Evolutionary conservation across 2,113 vertebrate genomes (phyloP).

Genomic region (Myiozetetes cayanensis): DNA sequence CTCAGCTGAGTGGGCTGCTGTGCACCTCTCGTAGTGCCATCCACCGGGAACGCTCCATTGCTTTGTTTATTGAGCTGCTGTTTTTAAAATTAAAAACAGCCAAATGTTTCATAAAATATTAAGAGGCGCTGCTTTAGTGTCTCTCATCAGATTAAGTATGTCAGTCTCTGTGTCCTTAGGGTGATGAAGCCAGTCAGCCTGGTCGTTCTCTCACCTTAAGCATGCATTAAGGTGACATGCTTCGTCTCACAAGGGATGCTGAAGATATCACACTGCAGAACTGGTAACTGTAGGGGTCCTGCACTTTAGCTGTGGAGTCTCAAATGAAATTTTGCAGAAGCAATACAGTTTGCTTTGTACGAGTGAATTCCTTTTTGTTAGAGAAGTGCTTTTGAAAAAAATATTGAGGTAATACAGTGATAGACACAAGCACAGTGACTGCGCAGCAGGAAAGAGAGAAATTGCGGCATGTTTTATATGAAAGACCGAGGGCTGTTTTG

Average conservation of each 20-base stretch:
- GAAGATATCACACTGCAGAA: constrained; percentile 30
- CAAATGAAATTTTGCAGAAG: constrained; percentile 58
- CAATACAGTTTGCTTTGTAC: neutral
- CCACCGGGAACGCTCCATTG: neutral
- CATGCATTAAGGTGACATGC: constrained; percentile 46
- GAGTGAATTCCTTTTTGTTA: constrained; percentile 49
- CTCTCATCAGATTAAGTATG: constrained; percentile 51
- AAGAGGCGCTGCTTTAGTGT: constrained; percentile 8
- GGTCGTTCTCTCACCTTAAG: constrained; percentile 40
- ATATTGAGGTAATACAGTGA: constrained; percentile 25
- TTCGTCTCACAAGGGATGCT: constrained; percentile 36
- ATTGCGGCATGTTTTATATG: neutral
- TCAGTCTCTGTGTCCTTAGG: constrained; percentile 31
- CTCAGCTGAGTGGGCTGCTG: neutral
- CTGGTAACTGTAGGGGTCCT: constrained; percentile 42
- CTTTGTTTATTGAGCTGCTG: constrained; percentile 23
- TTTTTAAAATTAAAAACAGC: constrained; percentile 48
- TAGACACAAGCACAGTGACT: neutral
- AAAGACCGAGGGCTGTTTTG: neutral
- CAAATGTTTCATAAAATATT: constrained; percentile 48
- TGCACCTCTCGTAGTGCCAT: neutral
- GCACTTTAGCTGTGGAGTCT: constrained; percentile 23
- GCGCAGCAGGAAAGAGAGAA: constrained; percentile 39
- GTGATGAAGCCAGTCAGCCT: constrained; percentile 26
- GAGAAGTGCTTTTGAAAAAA: neutral